Evolutionary conservation across 2,888 invertebrate species (phyloP).

Genomic region (Abrostola triplasia): DNA sequence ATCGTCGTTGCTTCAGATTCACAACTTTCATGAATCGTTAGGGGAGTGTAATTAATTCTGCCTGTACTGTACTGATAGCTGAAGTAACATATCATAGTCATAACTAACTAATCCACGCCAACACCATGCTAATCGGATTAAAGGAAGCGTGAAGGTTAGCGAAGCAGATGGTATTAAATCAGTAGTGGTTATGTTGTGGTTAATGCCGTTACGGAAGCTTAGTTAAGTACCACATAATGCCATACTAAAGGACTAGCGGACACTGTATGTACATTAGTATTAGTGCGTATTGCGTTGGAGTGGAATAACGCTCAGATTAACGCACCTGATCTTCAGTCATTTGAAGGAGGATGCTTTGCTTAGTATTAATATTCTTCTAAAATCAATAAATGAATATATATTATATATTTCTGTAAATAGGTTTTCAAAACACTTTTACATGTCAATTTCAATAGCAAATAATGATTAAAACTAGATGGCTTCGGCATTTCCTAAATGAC

Average conservation of each 20-base stretch:
- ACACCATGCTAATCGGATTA: constrained; percentile 51
- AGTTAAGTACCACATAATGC: constrained; percentile 40
- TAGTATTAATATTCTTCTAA: no score
- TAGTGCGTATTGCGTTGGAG: constrained; percentile 21
- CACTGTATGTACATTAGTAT: constrained; percentile 17
- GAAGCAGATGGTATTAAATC: constrained; percentile 53
- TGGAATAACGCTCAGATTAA: constrained; percentile 6
- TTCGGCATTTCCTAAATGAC: no score
- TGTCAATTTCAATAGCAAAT: no score
- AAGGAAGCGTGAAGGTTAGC: constrained; percentile 47
- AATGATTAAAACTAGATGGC: no score
- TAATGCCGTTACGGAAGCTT: constrained; percentile 37
- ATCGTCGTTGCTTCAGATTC: no score
- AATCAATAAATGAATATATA: no score
- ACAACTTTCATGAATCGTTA: background rate
- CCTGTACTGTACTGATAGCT: background rate
- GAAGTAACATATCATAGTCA: constrained; percentile 15
- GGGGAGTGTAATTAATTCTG: background rate
- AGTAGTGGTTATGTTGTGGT: constrained; percentile 47
- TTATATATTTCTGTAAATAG: no score
- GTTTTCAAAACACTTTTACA: no score
- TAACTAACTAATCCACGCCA: constrained; percentile 38
- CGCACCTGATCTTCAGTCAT: no score
- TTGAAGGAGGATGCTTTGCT: no score
- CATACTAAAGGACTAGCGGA: constrained; percentile 17